Evolutionary conservation across 2,888 invertebrate genomes (phyloP), one percentile per base, ranked within the genome.

Genomic region (Chirona hameri): DNA sequence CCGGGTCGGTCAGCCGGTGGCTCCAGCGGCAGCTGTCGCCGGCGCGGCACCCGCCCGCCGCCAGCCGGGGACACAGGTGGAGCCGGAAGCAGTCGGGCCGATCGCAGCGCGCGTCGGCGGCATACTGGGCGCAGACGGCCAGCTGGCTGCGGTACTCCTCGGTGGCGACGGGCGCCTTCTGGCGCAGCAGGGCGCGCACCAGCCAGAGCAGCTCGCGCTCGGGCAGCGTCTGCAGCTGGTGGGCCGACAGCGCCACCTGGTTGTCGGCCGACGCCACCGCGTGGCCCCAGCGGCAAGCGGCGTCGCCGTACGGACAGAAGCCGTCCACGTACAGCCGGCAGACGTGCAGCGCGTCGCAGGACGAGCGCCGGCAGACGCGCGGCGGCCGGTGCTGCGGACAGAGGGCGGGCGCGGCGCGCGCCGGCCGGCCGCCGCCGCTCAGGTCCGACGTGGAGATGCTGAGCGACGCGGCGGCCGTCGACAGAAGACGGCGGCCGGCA

Each of bases 161-260:
- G 31, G 29, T 31, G 10, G 60, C 39, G 52, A 29, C 55, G 27
- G 76, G 76, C 29, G 82, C 81, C 82, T 81, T 81, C 60, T 81
- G 81, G 27, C 55, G 81, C 80, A 72, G 81, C 55, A 82, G 81
- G 48, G 81, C n/a, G 48, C 79, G 69, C 80, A 65, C 60, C 80
- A 65, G 82, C 60, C 81, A 83, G 82, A 55, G 83, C 65, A 57
- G 83, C 72, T 82, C 81, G 81, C 79, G 83, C 81, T 72, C 81
- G 60, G 81, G 81, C 69, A 82, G 83, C n/a, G 81, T 72, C 76
- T 72, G 82, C 82, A 79, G 79, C 79, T 57, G 83, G 18, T 79
- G 79, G 48, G 79, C 65, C 39, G 79, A 46, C 82, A 83, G 82
- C 80, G 81, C 84, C 39, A 55, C 81, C n/a, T 82, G 82, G n/a